Conservation (phyloP, 2,113 vertebrate species). For the Ellobius talpinus region DNA sequence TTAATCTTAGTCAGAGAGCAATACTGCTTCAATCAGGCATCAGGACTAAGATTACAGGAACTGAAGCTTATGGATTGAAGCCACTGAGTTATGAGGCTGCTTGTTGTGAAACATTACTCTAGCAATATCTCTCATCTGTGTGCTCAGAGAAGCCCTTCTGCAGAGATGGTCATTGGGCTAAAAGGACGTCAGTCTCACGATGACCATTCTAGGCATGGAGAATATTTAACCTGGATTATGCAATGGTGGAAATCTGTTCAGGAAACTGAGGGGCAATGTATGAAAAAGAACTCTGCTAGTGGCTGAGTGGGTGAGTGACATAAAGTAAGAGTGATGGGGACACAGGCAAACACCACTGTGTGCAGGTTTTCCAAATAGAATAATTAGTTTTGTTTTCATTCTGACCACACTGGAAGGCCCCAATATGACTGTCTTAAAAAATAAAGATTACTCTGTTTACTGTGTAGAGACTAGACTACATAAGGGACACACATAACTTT, state of each 20-base stretch:
- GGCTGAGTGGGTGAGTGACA: not conserved
- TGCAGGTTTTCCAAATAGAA: not conserved
- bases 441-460: constrained; percentile 7
- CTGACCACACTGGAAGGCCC: not conserved
- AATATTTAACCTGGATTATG: not conserved
- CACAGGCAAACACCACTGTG: not conserved
- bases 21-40: not conserved
- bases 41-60: not conserved
- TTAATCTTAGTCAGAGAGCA: not conserved
- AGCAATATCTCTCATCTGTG: not conserved
- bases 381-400: constrained; percentile 29
- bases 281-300: not conserved
- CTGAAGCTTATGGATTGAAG: not conserved
- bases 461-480: constrained; percentile 6
- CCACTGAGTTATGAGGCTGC: not conserved
- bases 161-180: not conserved
- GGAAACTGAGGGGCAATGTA: not conserved
- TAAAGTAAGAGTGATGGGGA: not conserved
- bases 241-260: not conserved
- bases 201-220: constrained; percentile 15
- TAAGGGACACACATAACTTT: not conserved
- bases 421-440: not conserved
- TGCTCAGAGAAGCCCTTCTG: not conserved
- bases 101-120: not conserved
- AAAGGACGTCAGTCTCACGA: constrained; percentile 1